These are phyloP conservation scores for Montipora capricornis DNA, from an alignment of 64 coral and sea anemone species.

Conservation along the genomic window DNA sequence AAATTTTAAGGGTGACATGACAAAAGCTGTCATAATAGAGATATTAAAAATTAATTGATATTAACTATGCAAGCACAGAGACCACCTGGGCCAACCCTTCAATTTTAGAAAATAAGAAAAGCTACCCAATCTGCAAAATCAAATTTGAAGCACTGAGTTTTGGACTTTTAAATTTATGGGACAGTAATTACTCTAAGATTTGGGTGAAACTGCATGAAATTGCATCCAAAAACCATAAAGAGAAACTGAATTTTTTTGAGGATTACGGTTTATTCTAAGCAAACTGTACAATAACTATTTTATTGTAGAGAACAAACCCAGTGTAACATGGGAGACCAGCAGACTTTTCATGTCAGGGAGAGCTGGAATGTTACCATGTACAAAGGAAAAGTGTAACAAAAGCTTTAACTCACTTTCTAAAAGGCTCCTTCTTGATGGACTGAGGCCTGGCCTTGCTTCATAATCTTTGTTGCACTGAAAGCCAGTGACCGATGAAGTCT, in stretches of 20 bases:
- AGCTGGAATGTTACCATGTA: constrained; percentile 2
- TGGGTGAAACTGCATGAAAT: not conserved
- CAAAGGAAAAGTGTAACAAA: not conserved
- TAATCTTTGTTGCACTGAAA: constrained; percentile 55
- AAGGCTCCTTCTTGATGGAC: constrained; percentile 2
- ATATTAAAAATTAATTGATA: not conserved
- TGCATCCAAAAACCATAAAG: not conserved
- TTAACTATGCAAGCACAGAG: not conserved
- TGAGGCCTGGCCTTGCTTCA: constrained; percentile 15
- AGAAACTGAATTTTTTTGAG: not conserved
- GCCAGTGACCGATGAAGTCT: constrained; percentile 31
- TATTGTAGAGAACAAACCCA: constrained; percentile 2
- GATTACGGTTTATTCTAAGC: not conserved
- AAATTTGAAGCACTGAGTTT: not conserved
- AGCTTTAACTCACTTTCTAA: constrained; percentile 47
- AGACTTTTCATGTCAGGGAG: not conserved
- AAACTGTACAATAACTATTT: not conserved
- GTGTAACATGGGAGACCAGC: not conserved
- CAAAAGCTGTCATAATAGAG: not conserved
- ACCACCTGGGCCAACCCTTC: not conserved
- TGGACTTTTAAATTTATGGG: constrained; percentile 8
- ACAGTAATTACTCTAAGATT: not conserved
- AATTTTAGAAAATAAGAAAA: not conserved
- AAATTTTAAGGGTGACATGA: constrained; percentile 20
- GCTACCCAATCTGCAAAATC: not conserved